Base-by-base conservation (phyloP, 2,888 invertebrate genomes). In the Itoplectis maculator region DNA sequence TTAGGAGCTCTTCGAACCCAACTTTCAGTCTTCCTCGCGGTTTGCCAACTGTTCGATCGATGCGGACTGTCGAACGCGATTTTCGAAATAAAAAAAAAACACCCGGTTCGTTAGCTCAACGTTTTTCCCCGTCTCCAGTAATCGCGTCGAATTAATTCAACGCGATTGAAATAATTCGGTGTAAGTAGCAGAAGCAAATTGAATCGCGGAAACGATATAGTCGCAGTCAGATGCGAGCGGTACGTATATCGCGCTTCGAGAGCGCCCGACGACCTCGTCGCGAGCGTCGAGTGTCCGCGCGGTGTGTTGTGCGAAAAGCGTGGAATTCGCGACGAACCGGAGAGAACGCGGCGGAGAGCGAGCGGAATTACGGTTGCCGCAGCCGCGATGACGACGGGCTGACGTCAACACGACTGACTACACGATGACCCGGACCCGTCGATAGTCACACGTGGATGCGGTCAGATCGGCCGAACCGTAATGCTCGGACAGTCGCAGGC, bases 321-420 rank as follows among this genome's bases (percentile, higher is more conserved):
- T 65, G 76, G 40, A 81, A 74, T 75, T 59, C 63, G n/a, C n/a
- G 70, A 65, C 72, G 20, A 5, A 56, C 6, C 68, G 54, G 59
- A 18, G 20, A 51, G 37, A 37, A 8, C 35, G 40, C 29, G 56
- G 45, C 13, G 42, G 59, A 54, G 59, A 69, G 35, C 13, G 49
- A 54, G 45, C 47, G 76, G 61, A 79, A 82, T 79, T 79, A 76
- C 70, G 56, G 75, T 76, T 80, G 73, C 68, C 66, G 61, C 65
- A 56, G 76, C 40, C 42, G 73, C 65, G 72, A 82, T 82, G 73
- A 80, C 82, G 73, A 77, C 42, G 13, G 59, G 59, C 40, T 74
- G 82, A 84, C 84, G 84, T 82, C 73, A 78, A 76, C 70, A 18
- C 56, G 45, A 40, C 51, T n/a, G n/a, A n/a, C n/a, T n/a, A n/a